Evolutionary conservation across 2,888 invertebrate genomes (phyloP), one percentile per base, ranked within the genome.

Genomic region (Sceliomorpha sp.): DNA sequence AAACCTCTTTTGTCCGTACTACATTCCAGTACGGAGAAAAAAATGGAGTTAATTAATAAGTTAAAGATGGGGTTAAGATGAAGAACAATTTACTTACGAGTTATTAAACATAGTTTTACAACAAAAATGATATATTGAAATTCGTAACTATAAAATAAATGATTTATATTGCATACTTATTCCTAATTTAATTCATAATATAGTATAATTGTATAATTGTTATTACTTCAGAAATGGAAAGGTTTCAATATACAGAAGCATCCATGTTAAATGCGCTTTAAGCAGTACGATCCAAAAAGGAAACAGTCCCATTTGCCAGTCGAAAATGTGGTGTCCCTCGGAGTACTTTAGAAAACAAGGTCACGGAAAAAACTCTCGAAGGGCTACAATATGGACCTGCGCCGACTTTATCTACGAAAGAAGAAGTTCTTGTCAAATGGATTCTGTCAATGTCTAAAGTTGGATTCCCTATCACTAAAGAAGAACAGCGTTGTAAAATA

Each of bases 401-500:
- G 5, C 20, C 39, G 14, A 12, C 53, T 53, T 31, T 62, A 24
- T 17, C 44, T 1, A 13, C 45, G 1, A 10, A 2, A 1, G 47
- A 53, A 34, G 8, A 27, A 7, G 14, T 62, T 40, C 55, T 45
- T 34, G 53, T 62, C 0, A n/a, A 62, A 1, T 53, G 53, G 40
- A 55, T 62, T 27, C 34, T 62, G 10, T 5, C 20, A 0, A 27
- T 62, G 26, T 0, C 39, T 4, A 53, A 53, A 40, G 31, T 36
- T 32, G 45, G 62, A 4, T 62, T 47, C 15, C 53, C 42, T 4
- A 8, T 45, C 20, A 40, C 45, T 3, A 62, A 53, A 32, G 39
- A 40, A 1, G 45, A 62, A n/a, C 45, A 37, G 44, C 3, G 51
- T 60, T n/a, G 12, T 51, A 14, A 60, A 24, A 24, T 60, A 50